Evolutionary conservation across 2,888 invertebrate genomes (phyloP).

Genomic region (Lepidocyrtinus sp.): DNA sequence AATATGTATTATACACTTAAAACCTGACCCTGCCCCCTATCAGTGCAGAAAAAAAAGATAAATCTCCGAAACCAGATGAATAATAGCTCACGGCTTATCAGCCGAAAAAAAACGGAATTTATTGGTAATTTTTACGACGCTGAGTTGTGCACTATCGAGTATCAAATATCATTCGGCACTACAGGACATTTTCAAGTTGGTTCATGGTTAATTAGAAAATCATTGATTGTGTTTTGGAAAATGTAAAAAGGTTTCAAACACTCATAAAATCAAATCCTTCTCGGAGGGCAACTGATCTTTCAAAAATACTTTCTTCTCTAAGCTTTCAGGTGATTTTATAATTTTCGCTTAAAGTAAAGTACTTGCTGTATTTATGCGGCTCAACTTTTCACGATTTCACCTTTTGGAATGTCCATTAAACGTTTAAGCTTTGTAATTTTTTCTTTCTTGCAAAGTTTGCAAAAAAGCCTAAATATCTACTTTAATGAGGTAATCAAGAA

Average conservation of each 20-base stretch:
- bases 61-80: conserved; percentile 23
- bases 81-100: conserved; percentile 44
- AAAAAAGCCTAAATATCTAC: too few relatives aligned
- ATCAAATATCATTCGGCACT: neutral
- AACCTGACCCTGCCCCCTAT: conserved; percentile 3
- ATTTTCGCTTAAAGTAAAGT: too few relatives aligned
- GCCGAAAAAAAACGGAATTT: conserved; percentile 19
- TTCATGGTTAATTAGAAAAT: neutral
- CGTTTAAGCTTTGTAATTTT: too few relatives aligned
- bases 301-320: too few relatives aligned
- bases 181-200: conserved; percentile 3
- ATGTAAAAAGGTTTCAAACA: neutral
- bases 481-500: too few relatives aligned
- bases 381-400: too few relatives aligned
- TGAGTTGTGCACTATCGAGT: neutral
- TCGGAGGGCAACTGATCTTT: neutral
- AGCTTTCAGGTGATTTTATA: too few relatives aligned
- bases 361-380: too few relatives aligned
- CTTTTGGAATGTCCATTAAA: too few relatives aligned
- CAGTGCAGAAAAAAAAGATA: neutral
- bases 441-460: too few relatives aligned
- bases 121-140: conserved; percentile 35
- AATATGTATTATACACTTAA: too few relatives aligned
- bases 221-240: neutral
- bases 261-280: neutral